These are phyloP conservation scores for Oscheius sp. DNA, from an alignment of 2,888 invertebrate species.

Conservation along the genomic window DNA sequence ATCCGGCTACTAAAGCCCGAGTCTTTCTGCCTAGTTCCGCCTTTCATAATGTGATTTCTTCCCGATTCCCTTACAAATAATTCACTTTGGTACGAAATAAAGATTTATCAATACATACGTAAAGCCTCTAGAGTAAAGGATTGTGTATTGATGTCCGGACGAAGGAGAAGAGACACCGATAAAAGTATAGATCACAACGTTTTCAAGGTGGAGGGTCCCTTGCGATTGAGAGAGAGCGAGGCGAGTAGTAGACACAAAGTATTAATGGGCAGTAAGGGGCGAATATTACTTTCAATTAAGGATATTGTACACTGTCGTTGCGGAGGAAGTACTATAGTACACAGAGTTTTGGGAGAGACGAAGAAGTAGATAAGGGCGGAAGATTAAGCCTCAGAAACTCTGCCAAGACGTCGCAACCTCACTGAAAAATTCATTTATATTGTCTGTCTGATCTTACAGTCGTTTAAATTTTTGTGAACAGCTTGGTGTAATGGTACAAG, in stretches of 20 bases:
- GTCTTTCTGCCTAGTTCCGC: not conserved
- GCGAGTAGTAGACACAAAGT: constrained; percentile 2
- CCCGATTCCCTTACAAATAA: not conserved
- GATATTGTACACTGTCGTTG: not conserved
- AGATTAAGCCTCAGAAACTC: constrained; percentile 45
- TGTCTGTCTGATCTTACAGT: no score
- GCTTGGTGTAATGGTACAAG: no score
- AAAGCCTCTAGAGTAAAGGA: constrained; percentile 7
- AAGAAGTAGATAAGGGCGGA: not conserved
- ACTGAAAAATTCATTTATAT: constrained; percentile 44
- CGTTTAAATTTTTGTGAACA: no score
- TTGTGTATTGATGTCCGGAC: not conserved
- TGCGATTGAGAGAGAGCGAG: constrained; percentile 5
- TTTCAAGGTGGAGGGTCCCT: constrained; percentile 14
- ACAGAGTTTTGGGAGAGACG: not conserved
- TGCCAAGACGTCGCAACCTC: constrained; percentile 56
- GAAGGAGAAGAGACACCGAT: constrained; percentile 1
- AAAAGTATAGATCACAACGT: constrained; percentile 22
- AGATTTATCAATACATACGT: constrained; percentile 30
- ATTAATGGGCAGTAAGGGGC: not conserved
- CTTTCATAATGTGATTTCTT: constrained; percentile 26
- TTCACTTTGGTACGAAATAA: not conserved
- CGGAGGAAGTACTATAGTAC: constrained; percentile 15
- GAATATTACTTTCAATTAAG: no score
- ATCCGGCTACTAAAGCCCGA: constrained; percentile 32